Percentiles rank a stretch among this genome's conserved stretches.
Conservation (phyloP, 2,113 vertebrate genomes). For the Cercocebus atys region DNA sequence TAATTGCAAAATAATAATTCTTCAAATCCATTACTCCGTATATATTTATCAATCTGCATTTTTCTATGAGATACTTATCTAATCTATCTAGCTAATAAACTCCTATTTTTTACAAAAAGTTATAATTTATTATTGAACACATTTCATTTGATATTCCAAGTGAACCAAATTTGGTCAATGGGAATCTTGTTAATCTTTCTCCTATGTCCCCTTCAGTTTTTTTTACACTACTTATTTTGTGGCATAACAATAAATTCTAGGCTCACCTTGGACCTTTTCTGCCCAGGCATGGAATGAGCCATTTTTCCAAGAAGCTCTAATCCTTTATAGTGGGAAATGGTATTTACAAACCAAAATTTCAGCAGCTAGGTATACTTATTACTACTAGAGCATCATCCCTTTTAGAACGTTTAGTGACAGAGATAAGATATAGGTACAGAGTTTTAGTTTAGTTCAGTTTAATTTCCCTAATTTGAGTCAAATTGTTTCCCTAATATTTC, state of each 20-base stretch:
- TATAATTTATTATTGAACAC: neutral
- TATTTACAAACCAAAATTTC: neutral
- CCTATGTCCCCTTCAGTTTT: neutral
- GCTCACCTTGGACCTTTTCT: neutral
- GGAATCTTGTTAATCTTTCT: neutral
- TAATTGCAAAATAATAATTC: slow-evolving; percentile 2
- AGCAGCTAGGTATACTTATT: neutral
- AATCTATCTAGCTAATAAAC: neutral
- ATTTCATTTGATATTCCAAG: neutral
- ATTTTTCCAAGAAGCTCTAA: neutral
- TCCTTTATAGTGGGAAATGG: neutral
- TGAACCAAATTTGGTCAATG: neutral
- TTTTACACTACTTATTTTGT: neutral
- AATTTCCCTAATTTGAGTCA: neutral
- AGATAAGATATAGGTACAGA: neutral
- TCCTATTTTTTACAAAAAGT: neutral
- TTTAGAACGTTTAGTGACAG: neutral
- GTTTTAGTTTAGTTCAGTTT: neutral
- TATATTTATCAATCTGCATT: neutral
- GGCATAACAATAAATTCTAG: neutral
- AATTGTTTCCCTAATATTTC: no score
- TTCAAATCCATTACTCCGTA: neutral
- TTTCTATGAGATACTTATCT: neutral
- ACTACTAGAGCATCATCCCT: neutral
- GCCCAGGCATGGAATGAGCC: neutral